Percentiles rank a stretch among this genome's conserved stretches.
Evolutionary conservation across 2,113 vertebrate genomes (phyloP).

Genomic region (Setophaga kirtlandii): DNA sequence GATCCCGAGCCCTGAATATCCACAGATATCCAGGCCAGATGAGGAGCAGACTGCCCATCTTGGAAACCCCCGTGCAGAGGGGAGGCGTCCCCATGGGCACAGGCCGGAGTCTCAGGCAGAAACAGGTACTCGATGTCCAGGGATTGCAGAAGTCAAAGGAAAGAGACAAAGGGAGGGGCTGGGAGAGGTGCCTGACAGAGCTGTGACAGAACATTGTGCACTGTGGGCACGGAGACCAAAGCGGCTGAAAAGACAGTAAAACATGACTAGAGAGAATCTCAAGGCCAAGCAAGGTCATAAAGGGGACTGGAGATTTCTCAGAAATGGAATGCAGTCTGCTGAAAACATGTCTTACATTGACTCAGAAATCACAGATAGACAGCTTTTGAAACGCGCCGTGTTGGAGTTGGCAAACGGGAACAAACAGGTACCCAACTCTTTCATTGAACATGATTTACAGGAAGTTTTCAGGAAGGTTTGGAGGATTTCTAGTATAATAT

Average conservation of each 20-base stretch:
- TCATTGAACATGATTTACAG: neutral
- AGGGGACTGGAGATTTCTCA: neutral
- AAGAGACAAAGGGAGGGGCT: neutral
- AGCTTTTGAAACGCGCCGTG: neutral
- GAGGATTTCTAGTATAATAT: neutral
- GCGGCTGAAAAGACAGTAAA: neutral
- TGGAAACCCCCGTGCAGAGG: neutral
- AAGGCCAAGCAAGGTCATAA: neutral
- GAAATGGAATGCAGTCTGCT: neutral
- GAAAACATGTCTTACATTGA: neutral
- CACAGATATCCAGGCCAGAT: neutral
- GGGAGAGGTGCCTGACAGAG: neutral
- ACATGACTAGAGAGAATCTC: neutral
- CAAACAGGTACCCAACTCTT: neutral
- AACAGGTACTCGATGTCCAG: accelerated
- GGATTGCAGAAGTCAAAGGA: neutral
- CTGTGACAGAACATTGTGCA: accelerated
- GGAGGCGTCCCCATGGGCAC: neutral
- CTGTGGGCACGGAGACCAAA: neutral
- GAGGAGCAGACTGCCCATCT: neutral
- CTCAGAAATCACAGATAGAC: neutral
- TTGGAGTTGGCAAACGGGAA: neutral
- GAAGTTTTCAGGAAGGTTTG: neutral
- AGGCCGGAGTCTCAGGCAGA: neutral
- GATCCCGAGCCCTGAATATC: neutral